These are phyloP conservation scores for Athalia circularis DNA, from an alignment of 2,888 invertebrate species.

Conservation along the genomic window DNA sequence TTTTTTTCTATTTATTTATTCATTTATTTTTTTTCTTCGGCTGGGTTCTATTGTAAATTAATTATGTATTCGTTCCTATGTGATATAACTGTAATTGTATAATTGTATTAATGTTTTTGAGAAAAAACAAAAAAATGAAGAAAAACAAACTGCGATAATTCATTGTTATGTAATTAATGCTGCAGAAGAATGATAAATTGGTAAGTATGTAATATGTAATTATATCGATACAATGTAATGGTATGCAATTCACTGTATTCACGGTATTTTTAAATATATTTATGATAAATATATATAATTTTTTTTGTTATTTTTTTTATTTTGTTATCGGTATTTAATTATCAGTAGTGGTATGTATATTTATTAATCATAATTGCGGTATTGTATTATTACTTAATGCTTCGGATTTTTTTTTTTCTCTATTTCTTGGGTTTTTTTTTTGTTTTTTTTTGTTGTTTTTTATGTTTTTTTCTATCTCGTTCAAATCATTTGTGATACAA, in stretches of 20 bases:
- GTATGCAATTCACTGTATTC: slow-evolving; percentile 52
- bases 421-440: background rate
- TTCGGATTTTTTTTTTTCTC: slow-evolving; percentile 36
- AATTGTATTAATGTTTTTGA: no score
- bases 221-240: slow-evolving; percentile 5
- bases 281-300: slow-evolving; percentile 27
- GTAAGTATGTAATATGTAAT: background rate
- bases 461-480: no score
- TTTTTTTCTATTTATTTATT: no score
- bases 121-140: no score
- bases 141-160: no score
- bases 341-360: slow-evolving; percentile 51
- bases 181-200: no score
- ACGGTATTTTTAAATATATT: slow-evolving; percentile 42
- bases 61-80: no score
- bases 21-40: no score
- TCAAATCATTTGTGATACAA: background rate
- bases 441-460: slow-evolving; percentile 29
- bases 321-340: slow-evolving; percentile 19
- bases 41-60: no score
- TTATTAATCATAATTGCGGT: slow-evolving; percentile 68
- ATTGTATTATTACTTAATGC: slow-evolving; percentile 65
- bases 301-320: slow-evolving; percentile 39
- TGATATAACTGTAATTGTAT: no score
- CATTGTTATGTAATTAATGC: no score